A percentile compares a stretch with the other conserved stretches of the same genome.
These are phyloP conservation scores for Acrossocheilus wenchowensis DNA, from an alignment of 2,797 vertebrate genomes.

Conservation along the genomic window DNA sequence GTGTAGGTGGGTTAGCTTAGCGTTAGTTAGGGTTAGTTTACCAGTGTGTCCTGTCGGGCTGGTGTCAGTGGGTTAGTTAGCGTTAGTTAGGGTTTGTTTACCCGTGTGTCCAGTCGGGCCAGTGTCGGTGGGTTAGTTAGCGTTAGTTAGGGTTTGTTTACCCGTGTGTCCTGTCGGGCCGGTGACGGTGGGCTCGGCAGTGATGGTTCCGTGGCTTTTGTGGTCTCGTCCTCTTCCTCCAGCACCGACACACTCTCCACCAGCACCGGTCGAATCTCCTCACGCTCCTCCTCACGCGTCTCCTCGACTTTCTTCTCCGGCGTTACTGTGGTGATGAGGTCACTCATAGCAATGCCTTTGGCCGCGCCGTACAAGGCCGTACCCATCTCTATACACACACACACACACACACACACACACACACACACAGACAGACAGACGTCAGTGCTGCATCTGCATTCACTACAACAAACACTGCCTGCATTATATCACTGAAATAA, in stretches of 20 bases:
- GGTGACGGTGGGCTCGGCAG: slow-evolving; percentile 78
- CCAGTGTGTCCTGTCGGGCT: neutral
- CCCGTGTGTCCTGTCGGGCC: slow-evolving; percentile 87
- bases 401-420: neutral
- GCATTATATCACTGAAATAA: neutral
- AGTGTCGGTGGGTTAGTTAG: neutral
- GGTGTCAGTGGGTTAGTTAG: too few relatives aligned
- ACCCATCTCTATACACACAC: slow-evolving; percentile 92
- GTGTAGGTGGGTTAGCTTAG: slow-evolving; percentile 67
- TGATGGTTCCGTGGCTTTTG: slow-evolving; percentile 77
- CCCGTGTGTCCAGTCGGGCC: too few relatives aligned
- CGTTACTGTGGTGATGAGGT: slow-evolving; percentile 92
- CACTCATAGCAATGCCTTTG: slow-evolving; percentile 90
- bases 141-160: slow-evolving; percentile 62
- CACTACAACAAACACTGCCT: neutral
- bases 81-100: neutral
- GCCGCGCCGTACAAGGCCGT: slow-evolving; percentile 88
- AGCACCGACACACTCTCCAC: slow-evolving; percentile 79
- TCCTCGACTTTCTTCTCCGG: slow-evolving; percentile 90
- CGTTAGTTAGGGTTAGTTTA: neutral
- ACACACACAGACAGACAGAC: slow-evolving; percentile 27
- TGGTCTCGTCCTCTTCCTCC: slow-evolving; percentile 78
- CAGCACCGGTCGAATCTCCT: slow-evolving; percentile 73
- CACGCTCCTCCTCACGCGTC: slow-evolving; percentile 65
- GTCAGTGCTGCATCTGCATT: neutral